Conservation (phyloP, 2,797 vertebrate species). For the Schizothorax lantsangensis region DNA sequence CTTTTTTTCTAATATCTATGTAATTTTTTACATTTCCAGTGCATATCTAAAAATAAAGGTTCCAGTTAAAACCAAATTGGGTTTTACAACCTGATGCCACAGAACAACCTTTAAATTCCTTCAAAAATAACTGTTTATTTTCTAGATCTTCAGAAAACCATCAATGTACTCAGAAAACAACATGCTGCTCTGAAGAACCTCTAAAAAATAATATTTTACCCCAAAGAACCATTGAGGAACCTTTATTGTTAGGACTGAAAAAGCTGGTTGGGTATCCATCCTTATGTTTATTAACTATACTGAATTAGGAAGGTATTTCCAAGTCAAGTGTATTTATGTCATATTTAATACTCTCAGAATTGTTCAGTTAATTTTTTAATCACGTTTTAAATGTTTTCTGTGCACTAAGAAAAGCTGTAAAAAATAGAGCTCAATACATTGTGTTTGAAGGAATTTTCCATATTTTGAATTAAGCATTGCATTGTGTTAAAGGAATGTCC, state of each 20-base stretch:
- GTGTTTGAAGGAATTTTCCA: not conserved
- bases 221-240: too few species aligned
- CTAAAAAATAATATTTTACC: not conserved
- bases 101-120: not conserved
- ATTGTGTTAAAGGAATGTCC: not conserved
- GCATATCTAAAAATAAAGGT: not conserved
- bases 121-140: not conserved
- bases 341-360: not conserved
- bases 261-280: not conserved
- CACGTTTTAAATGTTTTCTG: not conserved
- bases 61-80: not conserved
- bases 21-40: too few species aligned
- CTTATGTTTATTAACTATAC: not conserved
- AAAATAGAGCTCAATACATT: not conserved
- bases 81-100: too few species aligned
- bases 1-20: not conserved
- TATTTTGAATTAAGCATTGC: not conserved
- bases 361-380: not conserved
- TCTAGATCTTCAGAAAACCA: not conserved
- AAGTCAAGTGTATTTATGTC: not conserved
- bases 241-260: not conserved
- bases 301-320: not conserved
- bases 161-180: not conserved
- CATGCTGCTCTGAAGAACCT: not conserved
- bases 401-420: not conserved